These are phyloP conservation scores for Merops nubicus DNA, from an alignment of 2,113 vertebrate genomes.

Conservation along the genomic window DNA sequence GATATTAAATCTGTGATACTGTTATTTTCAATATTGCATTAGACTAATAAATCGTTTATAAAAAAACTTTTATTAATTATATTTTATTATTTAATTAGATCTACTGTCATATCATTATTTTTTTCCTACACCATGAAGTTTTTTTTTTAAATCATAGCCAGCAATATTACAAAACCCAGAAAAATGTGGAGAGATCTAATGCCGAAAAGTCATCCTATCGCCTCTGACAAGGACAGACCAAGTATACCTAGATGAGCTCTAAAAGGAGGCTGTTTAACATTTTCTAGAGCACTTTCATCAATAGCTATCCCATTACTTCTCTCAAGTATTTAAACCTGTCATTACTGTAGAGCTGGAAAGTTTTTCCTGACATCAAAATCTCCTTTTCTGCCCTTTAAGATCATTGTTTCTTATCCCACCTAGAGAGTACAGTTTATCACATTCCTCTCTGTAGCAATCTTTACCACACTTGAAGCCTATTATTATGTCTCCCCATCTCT, in stretches of 20 bases:
- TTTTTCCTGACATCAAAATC: not conserved
- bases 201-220: not conserved
- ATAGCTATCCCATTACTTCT: not conserved
- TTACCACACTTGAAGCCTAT: not conserved
- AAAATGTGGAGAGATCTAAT: not conserved
- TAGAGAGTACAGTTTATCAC: not conserved
- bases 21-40: not conserved
- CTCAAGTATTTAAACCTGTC: not conserved
- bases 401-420: not conserved
- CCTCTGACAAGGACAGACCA: not conserved
- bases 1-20: not conserved
- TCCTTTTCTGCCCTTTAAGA: not conserved
- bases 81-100: not conserved
- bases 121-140: not conserved
- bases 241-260: not conserved
- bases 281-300: not conserved
- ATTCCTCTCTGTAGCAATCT: not conserved
- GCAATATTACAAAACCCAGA: not conserved
- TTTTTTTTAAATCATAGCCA: not conserved
- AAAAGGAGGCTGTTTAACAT: not conserved
- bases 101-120: too few relatives aligned
- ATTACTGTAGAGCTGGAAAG: not conserved
- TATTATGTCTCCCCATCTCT: not conserved
- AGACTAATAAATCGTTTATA: not conserved
- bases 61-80: not conserved